These are phyloP conservation scores for Thaleichthys pacificus DNA, from an alignment of 2,797 vertebrate species.

Conservation along the genomic window DNA sequence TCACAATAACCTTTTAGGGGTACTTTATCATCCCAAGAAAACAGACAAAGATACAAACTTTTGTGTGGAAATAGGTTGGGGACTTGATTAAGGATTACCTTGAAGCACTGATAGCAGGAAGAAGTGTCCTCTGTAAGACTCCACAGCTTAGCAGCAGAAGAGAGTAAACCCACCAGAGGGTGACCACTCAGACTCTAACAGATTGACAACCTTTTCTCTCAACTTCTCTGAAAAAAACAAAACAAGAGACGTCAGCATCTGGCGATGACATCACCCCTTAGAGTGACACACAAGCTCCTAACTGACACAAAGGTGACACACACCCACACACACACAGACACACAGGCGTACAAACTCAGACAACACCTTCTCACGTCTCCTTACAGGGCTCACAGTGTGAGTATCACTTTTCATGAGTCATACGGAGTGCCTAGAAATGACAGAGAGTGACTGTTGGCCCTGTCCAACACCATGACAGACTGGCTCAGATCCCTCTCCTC, in stretches of 20 bases:
- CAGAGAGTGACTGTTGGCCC: constrained; percentile 52
- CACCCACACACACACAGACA: constrained; percentile 31
- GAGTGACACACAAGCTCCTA: constrained; percentile 14
- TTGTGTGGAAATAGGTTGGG: not conserved
- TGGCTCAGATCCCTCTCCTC: constrained; percentile 44
- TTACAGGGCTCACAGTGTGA: constrained; percentile 43
- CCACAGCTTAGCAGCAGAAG: constrained; percentile 28
- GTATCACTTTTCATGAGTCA: constrained; percentile 50
- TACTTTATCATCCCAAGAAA: too few relatives aligned
- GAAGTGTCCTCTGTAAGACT: constrained; percentile 24
- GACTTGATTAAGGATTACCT: constrained; percentile 48
- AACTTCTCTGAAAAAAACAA: constrained; percentile 47
- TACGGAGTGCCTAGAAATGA: constrained; percentile 54
- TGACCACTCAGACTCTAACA: constrained; percentile 60
- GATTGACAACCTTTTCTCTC: constrained; percentile 42
- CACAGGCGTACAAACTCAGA: constrained; percentile 34
- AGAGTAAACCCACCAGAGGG: constrained; percentile 56
- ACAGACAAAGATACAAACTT: not conserved
- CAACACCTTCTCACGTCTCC: constrained; percentile 55
- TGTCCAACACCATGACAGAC: constrained; percentile 46
- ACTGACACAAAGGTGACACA: constrained; percentile 25
- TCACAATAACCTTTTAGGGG: too few relatives aligned
- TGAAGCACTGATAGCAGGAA: constrained; percentile 50
- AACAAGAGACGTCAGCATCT: constrained; percentile 56
- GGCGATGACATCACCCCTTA: constrained; percentile 57